These are phyloP conservation scores for Sebastes iracundus DNA, from an alignment of 2,797 vertebrate genomes.

Conservation along the genomic window DNA sequence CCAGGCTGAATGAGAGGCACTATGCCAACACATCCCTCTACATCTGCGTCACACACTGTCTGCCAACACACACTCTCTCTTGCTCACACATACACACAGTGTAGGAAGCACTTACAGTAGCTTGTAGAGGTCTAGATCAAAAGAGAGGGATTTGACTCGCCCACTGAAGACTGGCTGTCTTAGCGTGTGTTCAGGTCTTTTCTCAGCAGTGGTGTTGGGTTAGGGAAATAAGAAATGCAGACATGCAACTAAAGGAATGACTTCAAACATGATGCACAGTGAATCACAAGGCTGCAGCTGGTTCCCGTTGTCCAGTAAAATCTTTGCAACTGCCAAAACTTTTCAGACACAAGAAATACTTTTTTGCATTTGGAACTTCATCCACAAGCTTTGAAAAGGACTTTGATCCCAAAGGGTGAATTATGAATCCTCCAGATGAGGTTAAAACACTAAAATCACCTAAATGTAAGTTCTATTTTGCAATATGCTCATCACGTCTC, in stretches of 20 bases:
- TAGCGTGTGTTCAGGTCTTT: not conserved
- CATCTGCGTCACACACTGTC: conserved; percentile 57
- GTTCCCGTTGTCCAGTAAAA: not conserved
- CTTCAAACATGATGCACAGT: not conserved
- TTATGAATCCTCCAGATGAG: not conserved
- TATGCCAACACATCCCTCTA: conserved; percentile 59
- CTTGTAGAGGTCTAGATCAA: not conserved
- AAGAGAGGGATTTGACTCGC: not conserved
- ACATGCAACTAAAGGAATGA: not conserved
- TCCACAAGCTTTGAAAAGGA: not conserved
- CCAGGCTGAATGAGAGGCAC: conserved; percentile 52
- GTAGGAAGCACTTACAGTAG: conserved; percentile 4
- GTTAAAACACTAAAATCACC: not conserved
- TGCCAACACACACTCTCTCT: conserved; percentile 11
- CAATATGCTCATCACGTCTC: not conserved
- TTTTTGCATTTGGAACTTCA: not conserved
- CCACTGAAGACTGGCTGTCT: not conserved
- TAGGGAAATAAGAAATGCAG: not conserved
- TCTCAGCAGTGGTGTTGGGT: not conserved
- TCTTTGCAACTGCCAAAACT: not conserved
- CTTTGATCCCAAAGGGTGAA: not conserved
- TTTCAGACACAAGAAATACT: not conserved
- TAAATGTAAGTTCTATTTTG: not conserved
- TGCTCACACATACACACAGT: not conserved
- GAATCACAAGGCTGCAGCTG: conserved; percentile 18